Base-by-base conservation (phyloP, 2,888 invertebrate genomes). In the Agrotis puta region DNA sequence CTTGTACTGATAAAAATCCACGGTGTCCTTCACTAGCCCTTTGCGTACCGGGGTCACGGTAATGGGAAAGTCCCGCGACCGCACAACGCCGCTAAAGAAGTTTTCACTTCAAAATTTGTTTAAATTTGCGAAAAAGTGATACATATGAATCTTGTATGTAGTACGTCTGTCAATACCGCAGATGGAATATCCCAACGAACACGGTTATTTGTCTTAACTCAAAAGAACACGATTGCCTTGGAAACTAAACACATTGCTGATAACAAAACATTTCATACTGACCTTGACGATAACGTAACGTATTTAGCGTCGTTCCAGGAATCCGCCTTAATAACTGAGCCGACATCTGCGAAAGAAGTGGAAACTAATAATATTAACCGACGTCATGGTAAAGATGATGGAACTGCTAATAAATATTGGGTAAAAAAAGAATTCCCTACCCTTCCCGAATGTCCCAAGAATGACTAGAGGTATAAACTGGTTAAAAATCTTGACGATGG, bases 271-370 rank as follows among this genome's bases (percentile, higher is more conserved):
- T 18, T 13, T 9, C 39, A 2, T 14, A 47, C 18, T 18, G 24
- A 57, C 76, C 78, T 62, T 76, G 59, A 45, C n/a, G 51, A 62
- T 64, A 61, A 56, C 57, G 14, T 43, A 53, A 22, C 48, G n/a
- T 61, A 51, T 53, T 48, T 27, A 16, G 50, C n/a, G n/a, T 39
- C 51, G 43, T 63, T 71, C 65, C 3, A 50, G 58, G 65, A 76
- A 59, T 13, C 2, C 33, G 53, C 24, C 16, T 53, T 71, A 58
- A 63, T n/a, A 65, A 77, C 48, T 18, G 4, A 48, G 48, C 24
- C 33, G 33, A 58, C 78, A 59, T 63, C 65, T 77, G 76, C 45
- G 33, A 43, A 22, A 18, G 22, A 24, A 64, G 20, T 50, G 47
- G 13, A 53, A 65, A 62, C 48, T 61, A 14, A 53, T 50, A 57